Base-by-base conservation (phyloP, 1,140 invertebrate species). In the Trachymyrmex septentrionalis region DNA sequence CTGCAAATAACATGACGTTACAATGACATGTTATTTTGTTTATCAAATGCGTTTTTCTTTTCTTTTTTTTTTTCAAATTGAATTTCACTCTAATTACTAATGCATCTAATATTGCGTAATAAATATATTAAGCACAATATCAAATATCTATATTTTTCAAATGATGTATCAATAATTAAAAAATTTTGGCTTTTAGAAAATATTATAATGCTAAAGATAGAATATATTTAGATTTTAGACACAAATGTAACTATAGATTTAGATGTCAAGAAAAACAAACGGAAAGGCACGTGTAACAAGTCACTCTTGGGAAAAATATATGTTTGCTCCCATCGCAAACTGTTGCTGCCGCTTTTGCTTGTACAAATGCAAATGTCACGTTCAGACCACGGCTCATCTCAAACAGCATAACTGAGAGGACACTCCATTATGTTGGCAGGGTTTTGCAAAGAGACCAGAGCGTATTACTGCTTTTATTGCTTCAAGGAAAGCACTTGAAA, bases 301-400 rank as follows among this genome's bases (percentile, higher is more conserved):
- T 61, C 80, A 75, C 69, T 69, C 80, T 63, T 21, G 55, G 80
- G 80, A 84, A 84, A 84, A 84, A 84, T 61, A 44, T 55, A 71
- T 50, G 80, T 82, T 61, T 50, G 53, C 48, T 75, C 55, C 38
- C 80, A 61, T 84, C 57, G 80, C 80, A 75, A 86, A 86, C 85
- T 86, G 85, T 86, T 86, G 85, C 78, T 72, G 80, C 69, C 80
- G 69, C 67, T 87, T 84, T 84, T 63, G 71, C 81, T 87, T 66
- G 80, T 87, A 81, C 77, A 69, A 87, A 87, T 87, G 78, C 71
- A 75, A 66, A 72, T 87, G 86, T 87, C 86, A 87, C 38, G 67
- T 87, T 87, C 86, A 87, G 86, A 66, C 78, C 67, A 57, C 61
- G 80, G 44, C 48, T 73, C 80, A 84, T 84, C 59, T 75, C 67